Conservation (phyloP, 2,113 vertebrate species). For the Coptodon bakossiorum region DNA sequence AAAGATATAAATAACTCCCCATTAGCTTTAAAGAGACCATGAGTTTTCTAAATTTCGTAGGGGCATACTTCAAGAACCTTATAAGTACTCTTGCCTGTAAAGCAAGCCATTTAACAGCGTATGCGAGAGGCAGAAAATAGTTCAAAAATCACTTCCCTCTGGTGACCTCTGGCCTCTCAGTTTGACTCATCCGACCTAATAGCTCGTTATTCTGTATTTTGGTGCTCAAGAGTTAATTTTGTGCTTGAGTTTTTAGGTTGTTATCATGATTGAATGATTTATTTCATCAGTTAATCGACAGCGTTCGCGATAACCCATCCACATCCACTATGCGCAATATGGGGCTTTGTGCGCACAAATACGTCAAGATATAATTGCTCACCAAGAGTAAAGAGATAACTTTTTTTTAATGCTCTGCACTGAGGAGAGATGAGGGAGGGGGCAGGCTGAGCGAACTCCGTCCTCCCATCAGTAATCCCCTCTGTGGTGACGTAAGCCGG, state of each 20-base stretch:
- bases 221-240: not conserved
- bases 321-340: not conserved
- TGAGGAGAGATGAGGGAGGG: not conserved
- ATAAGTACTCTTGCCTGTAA: not conserved
- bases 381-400: not conserved
- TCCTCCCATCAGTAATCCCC: conserved; percentile 54
- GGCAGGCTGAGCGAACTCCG: not conserved
- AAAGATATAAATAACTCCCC: not conserved
- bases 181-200: not conserved
- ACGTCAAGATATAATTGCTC: not conserved
- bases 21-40: not conserved
- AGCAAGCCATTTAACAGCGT: not conserved
- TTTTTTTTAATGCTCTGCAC: not conserved
- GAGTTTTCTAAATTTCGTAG: not conserved
- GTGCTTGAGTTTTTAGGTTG: not conserved
- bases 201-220: not conserved
- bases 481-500: conserved; percentile 60
- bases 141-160: not conserved
- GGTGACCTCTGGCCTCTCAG: not conserved
- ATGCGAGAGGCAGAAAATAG: not conserved
- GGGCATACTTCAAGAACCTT: not conserved
- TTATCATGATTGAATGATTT: not conserved
- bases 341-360: not conserved
- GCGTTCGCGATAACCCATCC: not conserved
- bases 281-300: not conserved